Conservation (phyloP, 2,888 invertebrate genomes). For the Eupithecia tripunctaria region DNA sequence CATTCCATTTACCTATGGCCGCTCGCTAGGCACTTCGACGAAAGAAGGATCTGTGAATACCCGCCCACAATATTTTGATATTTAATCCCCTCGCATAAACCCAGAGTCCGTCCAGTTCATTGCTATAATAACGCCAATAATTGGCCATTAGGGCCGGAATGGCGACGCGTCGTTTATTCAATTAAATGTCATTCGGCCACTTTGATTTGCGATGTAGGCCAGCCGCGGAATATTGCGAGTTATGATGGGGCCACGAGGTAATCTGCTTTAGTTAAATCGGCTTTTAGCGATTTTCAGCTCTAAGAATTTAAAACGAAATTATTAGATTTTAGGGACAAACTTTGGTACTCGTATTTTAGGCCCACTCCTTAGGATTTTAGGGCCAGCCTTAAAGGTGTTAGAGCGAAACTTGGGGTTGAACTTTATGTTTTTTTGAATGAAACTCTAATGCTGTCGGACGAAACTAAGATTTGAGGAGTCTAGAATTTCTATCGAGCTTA, state of each 20-base stretch:
- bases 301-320: not conserved
- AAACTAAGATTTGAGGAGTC: not conserved
- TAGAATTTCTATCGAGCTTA: not conserved
- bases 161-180: slow-evolving; percentile 45
- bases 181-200: slow-evolving; percentile 57
- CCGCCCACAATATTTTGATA: not conserved
- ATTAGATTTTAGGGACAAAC: not conserved
- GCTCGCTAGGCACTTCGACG: not conserved
- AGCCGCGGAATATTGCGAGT: slow-evolving; percentile 20
- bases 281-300: not conserved
- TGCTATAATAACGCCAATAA: slow-evolving; percentile 51
- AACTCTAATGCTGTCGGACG: not conserved
- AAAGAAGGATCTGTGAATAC: not conserved
- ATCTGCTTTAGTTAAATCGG: not conserved
- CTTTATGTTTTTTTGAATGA: not conserved
- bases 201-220: slow-evolving; percentile 46
- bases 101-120: slow-evolving; percentile 36
- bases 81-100: slow-evolving; percentile 3
- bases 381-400: not conserved
- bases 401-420: not conserved
- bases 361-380: not conserved
- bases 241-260: slow-evolving; percentile 16
- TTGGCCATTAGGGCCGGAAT: slow-evolving; percentile 39
- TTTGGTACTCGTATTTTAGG: too few species aligned
- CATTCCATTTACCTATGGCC: not conserved